These are phyloP conservation scores for Drosophila austrosaltans DNA, from an alignment of 2,888 invertebrate species.

Conservation along the genomic window DNA sequence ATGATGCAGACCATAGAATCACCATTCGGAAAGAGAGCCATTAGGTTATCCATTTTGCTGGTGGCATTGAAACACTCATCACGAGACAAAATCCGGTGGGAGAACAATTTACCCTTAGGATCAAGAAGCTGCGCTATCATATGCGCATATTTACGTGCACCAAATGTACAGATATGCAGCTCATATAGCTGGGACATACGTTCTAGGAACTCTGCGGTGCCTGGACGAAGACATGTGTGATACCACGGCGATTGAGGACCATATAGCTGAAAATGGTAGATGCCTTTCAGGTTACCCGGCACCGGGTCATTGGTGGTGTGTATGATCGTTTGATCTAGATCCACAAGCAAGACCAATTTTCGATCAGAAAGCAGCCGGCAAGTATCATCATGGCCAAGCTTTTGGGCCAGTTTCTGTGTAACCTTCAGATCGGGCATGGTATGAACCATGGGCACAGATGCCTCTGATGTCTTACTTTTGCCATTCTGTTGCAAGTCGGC, in stretches of 20 bases:
- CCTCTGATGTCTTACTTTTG: constrained; percentile 85
- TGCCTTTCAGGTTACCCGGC: constrained; percentile 95
- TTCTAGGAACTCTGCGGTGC: constrained; percentile 89
- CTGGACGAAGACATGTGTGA: constrained; percentile 95
- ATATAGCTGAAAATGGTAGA: constrained; percentile 95
- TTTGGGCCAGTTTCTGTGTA: constrained; percentile 92
- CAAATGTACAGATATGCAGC: constrained; percentile 99
- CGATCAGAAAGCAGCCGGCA: constrained; percentile 91
- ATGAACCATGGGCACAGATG: constrained; percentile 98
- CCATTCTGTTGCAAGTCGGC: constrained; percentile 93
- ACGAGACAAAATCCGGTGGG: constrained; percentile 96
- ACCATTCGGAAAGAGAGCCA: constrained; percentile 98
- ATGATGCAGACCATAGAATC: constrained; percentile 99
- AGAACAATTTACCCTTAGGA: constrained; percentile 94
- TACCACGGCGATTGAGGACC: constrained; percentile 95
- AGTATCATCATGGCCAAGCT: constrained; percentile 95
- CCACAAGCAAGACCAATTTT: constrained; percentile 97
- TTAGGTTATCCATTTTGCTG: constrained; percentile 98
- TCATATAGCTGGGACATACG: constrained; percentile 93
- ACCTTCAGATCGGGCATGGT: constrained; percentile 98
- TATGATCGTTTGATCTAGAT: constrained; percentile 99
- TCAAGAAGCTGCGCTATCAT: constrained; percentile 96
- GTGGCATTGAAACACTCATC: constrained; percentile 98
- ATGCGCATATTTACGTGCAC: constrained; percentile 98
- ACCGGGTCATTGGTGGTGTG: constrained; percentile 99